Base-by-base conservation (phyloP, 2,888 invertebrate genomes). In the Teleiodes luculella region DNA sequence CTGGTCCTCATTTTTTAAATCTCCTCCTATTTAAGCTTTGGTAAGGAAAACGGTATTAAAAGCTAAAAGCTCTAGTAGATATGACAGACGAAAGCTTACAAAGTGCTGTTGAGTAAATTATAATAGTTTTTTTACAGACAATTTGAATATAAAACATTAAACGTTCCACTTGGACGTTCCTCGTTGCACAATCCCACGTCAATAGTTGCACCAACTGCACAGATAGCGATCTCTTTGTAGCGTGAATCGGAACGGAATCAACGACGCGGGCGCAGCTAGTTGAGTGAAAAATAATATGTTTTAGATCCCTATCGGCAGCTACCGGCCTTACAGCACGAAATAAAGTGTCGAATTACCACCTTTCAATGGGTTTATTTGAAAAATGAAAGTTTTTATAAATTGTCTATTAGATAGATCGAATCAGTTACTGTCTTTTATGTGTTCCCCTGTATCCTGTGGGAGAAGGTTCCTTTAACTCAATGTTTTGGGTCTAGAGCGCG, bases 281-380 rank as follows among this genome's bases (percentile, higher is more conserved):
- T 82, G 78, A 83, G 80, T 85, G 86, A 80, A 86, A 86, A 84
- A 77, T 82, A 83, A 86, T 86, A 86, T 83, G 83, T 83, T 86
- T 79, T 73, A 74, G 86, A 87, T 87, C 55, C 36, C 57, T 74
- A 85, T 86, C 85, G 65, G 57, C 51, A 28, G 78, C 78, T 79
- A 72, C 76, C 74, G 76, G 66, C 64, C 57, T 60, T 58, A 54
- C 33, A 30, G 28, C 43, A 28, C 24, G 57, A 30, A 53, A 24
- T 33, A 48, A 52, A 55, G 71, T 76, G 74, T 83, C 74, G 54
- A 28, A 62, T 83, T 83, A 70, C 83, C 35, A 36, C 43, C 20
- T 61, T 58, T 62, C 64, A 54, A 63, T 68, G 70, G 65, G 63
- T 39, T 56, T 65, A 62, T 61, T 69, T 51, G 51, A 51, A 51